phyloP scores from a whole-genome alignment of 2,797 vertebrate genomes.

The Botia almorhae region DNA sequence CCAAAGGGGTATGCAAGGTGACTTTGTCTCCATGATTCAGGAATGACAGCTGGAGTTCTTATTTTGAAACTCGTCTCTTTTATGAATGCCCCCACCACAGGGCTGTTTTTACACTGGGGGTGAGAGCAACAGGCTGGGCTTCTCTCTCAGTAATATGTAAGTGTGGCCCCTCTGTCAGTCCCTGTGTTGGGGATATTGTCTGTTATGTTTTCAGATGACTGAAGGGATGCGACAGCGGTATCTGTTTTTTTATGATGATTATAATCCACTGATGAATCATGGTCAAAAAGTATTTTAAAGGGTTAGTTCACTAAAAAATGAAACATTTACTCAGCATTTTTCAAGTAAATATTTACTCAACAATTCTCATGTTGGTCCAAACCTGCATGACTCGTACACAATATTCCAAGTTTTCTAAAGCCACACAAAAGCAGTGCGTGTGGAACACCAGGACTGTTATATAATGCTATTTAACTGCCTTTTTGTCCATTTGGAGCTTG shows the following conservation, averaged over 20 bases:
- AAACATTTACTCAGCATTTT: background rate
- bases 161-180: conserved; percentile 61
- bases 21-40: conserved; percentile 75
- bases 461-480: background rate
- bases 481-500: background rate
- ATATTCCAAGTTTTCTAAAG: background rate
- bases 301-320: background rate
- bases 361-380: background rate
- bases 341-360: background rate
- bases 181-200: conserved; percentile 58
- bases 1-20: conserved; percentile 75
- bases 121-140: conserved; percentile 30
- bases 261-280: background rate
- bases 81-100: background rate
- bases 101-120: background rate
- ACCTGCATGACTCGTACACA: background rate
- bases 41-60: conserved; percentile 75
- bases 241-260: conserved; percentile 50
- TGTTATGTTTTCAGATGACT: conserved; percentile 59
- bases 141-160: conserved; percentile 56
- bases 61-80: conserved; percentile 40
- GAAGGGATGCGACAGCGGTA: conserved; percentile 59
- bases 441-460: background rate
- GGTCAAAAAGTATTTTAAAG: background rate
- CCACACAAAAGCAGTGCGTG: too few relatives aligned